phyloP scores from a whole-genome alignment of 2,888 invertebrate species.

The Argynnis bischoffii region DNA sequence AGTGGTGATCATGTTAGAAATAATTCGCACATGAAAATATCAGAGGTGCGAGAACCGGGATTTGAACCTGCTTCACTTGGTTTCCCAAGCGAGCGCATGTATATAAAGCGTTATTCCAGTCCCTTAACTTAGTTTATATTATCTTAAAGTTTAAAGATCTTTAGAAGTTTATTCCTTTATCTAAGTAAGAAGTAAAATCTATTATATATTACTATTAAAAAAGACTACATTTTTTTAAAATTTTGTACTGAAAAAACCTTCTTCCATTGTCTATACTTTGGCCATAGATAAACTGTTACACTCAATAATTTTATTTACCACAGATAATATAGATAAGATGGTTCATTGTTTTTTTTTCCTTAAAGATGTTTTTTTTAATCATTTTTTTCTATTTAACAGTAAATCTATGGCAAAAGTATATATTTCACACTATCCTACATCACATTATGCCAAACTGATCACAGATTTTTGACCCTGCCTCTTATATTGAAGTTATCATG shows the following conservation, averaged over 20 bases:
- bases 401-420: constrained; percentile 26
- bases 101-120: constrained; percentile 10
- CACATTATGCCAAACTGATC: constrained; percentile 70
- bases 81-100: too few species aligned
- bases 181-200: constrained; percentile 41
- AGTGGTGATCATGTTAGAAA: too few species aligned
- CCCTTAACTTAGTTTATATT: constrained; percentile 10
- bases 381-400: constrained; percentile 13
- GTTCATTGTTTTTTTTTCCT: background rate
- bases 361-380: background rate
- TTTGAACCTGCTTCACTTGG: too few species aligned
- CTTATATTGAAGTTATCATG: constrained; percentile 50
- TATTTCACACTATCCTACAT: constrained; percentile 57
- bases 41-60: too few species aligned
- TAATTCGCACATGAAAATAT: too few species aligned
- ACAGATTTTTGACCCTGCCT: constrained; percentile 74
- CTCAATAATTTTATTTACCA: too few species aligned
- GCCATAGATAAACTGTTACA: constrained; percentile 4
- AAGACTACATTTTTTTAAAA: constrained; percentile 49
- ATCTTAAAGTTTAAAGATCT: constrained; percentile 22
- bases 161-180: constrained; percentile 22
- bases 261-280: constrained; percentile 29
- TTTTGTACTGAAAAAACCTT: constrained; percentile 74
- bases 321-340: too few species aligned
- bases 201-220: constrained; percentile 42